A percentile compares a stretch with the other conserved stretches of the same genome.
Conservation (phyloP, 2,113 vertebrate species). For the Brachypteracias leptosomus region DNA sequence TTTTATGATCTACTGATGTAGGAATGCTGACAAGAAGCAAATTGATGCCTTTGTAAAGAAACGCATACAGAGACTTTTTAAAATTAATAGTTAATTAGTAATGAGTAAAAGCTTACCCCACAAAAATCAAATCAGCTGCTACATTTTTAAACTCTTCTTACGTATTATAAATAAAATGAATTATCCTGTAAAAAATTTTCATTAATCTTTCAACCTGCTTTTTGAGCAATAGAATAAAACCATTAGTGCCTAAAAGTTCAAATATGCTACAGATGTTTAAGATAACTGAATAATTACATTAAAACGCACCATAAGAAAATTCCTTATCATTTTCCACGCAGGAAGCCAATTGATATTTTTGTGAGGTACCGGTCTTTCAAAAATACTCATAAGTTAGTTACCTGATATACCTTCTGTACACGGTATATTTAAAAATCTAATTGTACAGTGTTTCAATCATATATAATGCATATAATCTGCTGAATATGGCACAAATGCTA, state of each 20-base stretch:
- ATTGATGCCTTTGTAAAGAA: neutral
- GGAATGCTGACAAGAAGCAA: constrained; percentile 51
- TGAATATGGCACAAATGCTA: constrained; percentile 78
- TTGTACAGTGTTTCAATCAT: constrained; percentile 67
- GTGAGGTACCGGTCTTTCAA: constrained; percentile 59
- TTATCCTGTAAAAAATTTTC: neutral
- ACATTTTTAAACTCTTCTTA: constrained; percentile 20
- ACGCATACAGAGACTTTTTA: constrained; percentile 10
- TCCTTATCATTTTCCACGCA: constrained; percentile 22
- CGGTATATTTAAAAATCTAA: constrained; percentile 48
- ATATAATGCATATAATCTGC: constrained; percentile 50
- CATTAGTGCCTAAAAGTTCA: neutral
- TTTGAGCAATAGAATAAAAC: constrained; percentile 41
- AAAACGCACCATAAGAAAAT: constrained; percentile 37
- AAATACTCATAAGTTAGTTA: constrained; percentile 64
- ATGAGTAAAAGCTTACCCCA: constrained; percentile 58
- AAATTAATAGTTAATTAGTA: constrained; percentile 38
- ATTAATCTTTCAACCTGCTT: constrained; percentile 1
- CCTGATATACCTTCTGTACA: constrained; percentile 58
- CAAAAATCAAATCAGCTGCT: constrained; percentile 56
- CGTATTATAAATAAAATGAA: neutral
- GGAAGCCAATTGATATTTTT: constrained; percentile 55
- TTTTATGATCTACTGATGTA: constrained; percentile 21
- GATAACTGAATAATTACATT: constrained; percentile 16
- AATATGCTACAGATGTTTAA: constrained; percentile 42